Base-by-base conservation (phyloP, 37 sponge, comb jelly and placozoan species). In the Sycon ciliatum region DNA sequence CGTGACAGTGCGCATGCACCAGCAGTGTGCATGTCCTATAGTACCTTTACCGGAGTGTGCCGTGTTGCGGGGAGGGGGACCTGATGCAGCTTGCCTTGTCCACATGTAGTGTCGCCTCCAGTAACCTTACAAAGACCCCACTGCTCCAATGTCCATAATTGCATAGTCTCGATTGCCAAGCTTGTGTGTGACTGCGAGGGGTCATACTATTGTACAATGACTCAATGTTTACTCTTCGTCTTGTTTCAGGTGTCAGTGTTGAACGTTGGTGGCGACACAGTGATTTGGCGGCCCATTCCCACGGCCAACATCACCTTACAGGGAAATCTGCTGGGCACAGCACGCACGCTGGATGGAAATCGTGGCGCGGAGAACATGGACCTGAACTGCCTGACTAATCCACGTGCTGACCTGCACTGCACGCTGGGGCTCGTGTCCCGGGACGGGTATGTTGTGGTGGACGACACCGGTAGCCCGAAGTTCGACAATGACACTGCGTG, bases 381-480 rank as follows among this genome's bases (percentile, higher is more conserved):
- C 16, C 34, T 77, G 36, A 72, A 78, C 34, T 66, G 54, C 53
- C 56, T 73, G 2, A 9, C 7, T 7, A 82, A 83, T 42, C 5
- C 36, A n/a, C 16, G 75, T 22, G 74, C 61, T 32, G 84, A 83
- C 39, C 72, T 83, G n/a, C 84, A 83, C 64, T 83, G 84, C 34
- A 64, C 68, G 20, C 58, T 83, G 22, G 84, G 84, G 78, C 78
- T 33, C 49, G 82, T 55, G 29, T 85, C 86, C 2, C 70, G 49
- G 7, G 64, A 60, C 39, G 86, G 86, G 1, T 85, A 85, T 54
- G 82, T 68, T 1, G 74, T 85, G 26, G 81, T 85, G 56, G 86
- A 85, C 54, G 86, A 85, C 36, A 80, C 86, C 22, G 20, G 65
- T 49, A 62, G 64, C 31, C 86, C 86, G 28, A 73, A 78, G 49